Evolutionary conservation across 2,113 vertebrate genomes (phyloP).

Genomic region (Progne subis): DNA sequence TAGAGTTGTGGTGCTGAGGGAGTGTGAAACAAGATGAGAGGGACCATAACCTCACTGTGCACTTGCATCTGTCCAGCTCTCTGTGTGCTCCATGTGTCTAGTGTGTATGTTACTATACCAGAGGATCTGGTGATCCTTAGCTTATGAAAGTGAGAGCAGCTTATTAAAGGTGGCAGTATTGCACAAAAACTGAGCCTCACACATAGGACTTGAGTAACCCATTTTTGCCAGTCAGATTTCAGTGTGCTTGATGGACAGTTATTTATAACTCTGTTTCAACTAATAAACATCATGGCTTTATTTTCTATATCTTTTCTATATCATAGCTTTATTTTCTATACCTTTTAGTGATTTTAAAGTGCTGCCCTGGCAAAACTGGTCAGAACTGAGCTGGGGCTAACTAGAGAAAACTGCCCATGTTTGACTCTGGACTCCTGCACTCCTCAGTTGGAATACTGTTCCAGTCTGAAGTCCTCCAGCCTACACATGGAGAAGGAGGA

Average conservation of each 20-base stretch:
- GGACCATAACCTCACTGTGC: neutral
- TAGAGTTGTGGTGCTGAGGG: neutral
- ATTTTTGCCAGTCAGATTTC: neutral
- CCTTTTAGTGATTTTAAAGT: neutral
- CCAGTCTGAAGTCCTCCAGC: neutral
- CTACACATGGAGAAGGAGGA: neutral
- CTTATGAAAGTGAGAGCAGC: neutral
- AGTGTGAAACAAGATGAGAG: neutral
- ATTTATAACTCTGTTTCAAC: neutral
- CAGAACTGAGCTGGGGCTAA: neutral
- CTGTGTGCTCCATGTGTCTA: neutral
- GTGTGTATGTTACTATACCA: rapidly evolving
- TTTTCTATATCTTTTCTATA: neutral
- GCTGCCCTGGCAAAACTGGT: neutral
- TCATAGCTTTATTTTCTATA: neutral
- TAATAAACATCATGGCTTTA: neutral
- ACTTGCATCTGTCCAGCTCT: neutral
- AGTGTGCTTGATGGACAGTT: neutral
- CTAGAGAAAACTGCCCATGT: neutral
- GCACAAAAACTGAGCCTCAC: neutral
- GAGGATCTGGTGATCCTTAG: neutral
- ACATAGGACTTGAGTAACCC: too few species aligned
- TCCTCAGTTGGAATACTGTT: neutral
- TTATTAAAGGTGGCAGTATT: neutral
- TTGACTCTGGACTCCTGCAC: neutral